Conservation (phyloP, 2,113 vertebrate genomes). For the Antidorcas marsupialis region DNA sequence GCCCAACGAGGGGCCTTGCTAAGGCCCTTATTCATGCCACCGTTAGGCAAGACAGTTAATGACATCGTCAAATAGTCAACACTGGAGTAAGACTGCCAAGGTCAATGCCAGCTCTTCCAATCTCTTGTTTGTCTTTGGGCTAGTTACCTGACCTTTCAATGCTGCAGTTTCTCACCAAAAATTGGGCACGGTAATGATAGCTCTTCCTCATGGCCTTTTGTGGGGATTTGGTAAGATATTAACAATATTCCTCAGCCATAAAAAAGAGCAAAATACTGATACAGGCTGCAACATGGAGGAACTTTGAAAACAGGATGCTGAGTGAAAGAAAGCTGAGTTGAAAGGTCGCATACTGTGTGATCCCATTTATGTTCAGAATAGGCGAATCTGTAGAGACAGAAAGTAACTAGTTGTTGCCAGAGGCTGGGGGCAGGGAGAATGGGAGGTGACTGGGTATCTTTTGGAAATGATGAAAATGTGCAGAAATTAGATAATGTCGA, state of each 20-base stretch:
- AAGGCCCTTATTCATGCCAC: background rate
- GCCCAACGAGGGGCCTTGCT: background rate
- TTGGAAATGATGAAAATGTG: background rate
- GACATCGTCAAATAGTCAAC: background rate
- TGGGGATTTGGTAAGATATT: background rate
- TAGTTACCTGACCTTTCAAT: background rate
- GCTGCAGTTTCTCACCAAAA: background rate
- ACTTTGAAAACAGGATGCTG: background rate
- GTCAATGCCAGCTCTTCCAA: background rate
- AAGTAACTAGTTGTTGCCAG: background rate
- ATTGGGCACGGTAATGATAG: background rate
- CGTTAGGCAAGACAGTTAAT: background rate
- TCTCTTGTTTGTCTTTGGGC: background rate
- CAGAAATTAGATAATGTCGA: background rate
- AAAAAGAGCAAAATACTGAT: background rate
- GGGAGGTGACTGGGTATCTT: background rate
- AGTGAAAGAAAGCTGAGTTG: background rate
- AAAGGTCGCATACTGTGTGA: background rate
- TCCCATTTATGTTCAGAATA: background rate
- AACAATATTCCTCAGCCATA: background rate
- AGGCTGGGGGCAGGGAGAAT: background rate
- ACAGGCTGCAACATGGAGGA: background rate
- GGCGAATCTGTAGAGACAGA: background rate
- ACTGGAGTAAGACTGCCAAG: background rate
- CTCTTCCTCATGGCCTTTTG: background rate